phyloP scores from a whole-genome alignment of 2,113 vertebrate genomes.

The Silurus asotus region DNA sequence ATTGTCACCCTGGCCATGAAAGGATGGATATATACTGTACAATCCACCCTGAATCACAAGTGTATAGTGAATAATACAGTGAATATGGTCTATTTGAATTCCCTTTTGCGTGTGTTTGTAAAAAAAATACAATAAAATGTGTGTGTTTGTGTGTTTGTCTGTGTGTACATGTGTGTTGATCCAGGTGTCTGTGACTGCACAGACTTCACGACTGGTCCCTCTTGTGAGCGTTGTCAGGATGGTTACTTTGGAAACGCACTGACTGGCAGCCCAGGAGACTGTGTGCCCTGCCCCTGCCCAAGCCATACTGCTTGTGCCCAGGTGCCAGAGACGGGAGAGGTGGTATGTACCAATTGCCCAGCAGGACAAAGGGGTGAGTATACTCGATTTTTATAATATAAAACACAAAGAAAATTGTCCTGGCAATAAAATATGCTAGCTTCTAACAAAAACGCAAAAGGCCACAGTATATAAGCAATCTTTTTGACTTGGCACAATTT shows the following conservation, averaged over 20 bases:
- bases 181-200: constrained; percentile 83
- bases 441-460: neutral
- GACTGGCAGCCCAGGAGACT: constrained; percentile 71
- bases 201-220: constrained; percentile 81
- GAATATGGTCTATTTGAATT: neutral
- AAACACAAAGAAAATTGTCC: neutral
- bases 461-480: neutral
- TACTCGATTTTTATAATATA: neutral
- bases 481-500: neutral
- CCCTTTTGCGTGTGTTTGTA: neutral
- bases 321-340: constrained; percentile 72
- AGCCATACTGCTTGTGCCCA: constrained; percentile 73
- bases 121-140: neutral
- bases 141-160: neutral
- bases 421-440: neutral
- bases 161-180: constrained; percentile 44
- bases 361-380: constrained; percentile 83
- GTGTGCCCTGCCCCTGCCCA: constrained; percentile 87
- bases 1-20: neutral
- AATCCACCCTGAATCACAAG: neutral
- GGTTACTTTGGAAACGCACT: constrained; percentile 88
- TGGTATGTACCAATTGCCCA: constrained; percentile 90
- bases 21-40: neutral
- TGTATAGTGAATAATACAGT: neutral
- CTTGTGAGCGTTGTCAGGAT: constrained; percentile 82